Evolutionary conservation across 1,140 invertebrate species (phyloP).

Genomic region (Sitobion miscanthi): DNA sequence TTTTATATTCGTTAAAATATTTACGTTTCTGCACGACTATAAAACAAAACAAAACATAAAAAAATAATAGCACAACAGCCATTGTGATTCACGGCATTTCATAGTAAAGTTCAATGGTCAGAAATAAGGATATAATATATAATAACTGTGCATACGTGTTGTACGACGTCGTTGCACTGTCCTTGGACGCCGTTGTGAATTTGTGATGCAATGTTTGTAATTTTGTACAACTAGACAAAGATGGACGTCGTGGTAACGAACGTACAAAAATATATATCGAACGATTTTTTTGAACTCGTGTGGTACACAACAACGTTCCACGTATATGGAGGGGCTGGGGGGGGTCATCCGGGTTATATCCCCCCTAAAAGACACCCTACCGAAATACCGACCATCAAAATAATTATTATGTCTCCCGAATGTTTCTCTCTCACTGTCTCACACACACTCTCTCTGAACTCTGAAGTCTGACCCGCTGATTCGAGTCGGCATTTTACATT

Average conservation of each 20-base stretch:
- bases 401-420: too few species aligned
- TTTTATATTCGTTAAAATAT: neutral
- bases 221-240: neutral
- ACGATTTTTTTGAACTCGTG: neutral
- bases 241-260: neutral
- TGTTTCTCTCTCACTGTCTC: too few species aligned
- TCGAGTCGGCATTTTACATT: too few species aligned
- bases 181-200: neutral
- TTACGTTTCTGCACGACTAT: neutral
- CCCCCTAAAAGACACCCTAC: neutral
- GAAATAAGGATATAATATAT: neutral
- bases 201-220: neutral
- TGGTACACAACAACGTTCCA: neutral
- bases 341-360: neutral
- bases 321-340: neutral
- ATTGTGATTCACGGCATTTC: neutral
- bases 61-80: neutral
- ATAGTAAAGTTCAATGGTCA: neutral
- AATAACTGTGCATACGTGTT: neutral
- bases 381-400: neutral
- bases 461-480: too few species aligned
- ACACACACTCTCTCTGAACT: too few species aligned
- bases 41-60: too few species aligned
- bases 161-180: neutral
- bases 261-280: neutral